phyloP scores from a whole-genome alignment of 2,113 vertebrate species.

The Pelodiscus sinensis region DNA sequence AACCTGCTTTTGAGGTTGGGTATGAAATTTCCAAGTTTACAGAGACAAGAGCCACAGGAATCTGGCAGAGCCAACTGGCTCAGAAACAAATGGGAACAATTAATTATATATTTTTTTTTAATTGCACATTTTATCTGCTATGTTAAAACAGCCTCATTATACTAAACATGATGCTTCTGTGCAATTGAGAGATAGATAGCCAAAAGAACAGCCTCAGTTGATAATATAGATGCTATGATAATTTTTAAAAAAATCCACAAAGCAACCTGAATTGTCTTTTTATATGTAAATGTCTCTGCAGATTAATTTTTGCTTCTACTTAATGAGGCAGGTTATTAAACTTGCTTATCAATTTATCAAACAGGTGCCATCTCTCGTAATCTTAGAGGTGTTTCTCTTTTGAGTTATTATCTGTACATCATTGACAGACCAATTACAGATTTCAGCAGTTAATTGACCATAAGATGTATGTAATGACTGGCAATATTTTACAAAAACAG shows the following conservation, averaged over 20 bases:
- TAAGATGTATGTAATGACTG: constrained; percentile 33
- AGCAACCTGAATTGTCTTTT: constrained; percentile 64
- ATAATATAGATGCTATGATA: constrained; percentile 60
- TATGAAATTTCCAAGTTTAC: constrained; percentile 49
- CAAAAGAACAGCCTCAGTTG: constrained; percentile 33
- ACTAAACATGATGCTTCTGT: constrained; percentile 14
- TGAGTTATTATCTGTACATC: constrained; percentile 72
- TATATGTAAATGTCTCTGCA: constrained; percentile 67
- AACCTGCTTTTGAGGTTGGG: neutral
- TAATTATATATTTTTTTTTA: constrained; percentile 24
- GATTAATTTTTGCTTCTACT: constrained; percentile 76
- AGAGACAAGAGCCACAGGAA: constrained; percentile 34
- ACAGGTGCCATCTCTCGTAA: constrained; percentile 72
- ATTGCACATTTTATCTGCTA: constrained; percentile 12
- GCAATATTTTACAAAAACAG: constrained; percentile 36
- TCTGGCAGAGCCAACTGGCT: neutral
- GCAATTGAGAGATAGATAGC: constrained; percentile 29
- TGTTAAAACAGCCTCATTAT: constrained; percentile 35
- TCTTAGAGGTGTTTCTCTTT: constrained; percentile 79
- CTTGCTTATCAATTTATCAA: constrained; percentile 80
- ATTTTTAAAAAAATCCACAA: constrained; percentile 24
- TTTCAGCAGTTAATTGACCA: constrained; percentile 69
- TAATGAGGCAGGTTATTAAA: constrained; percentile 81
- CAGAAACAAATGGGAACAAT: constrained; percentile 36
- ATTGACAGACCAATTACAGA: constrained; percentile 71